Percentiles rank a stretch among this genome's conserved stretches.
These are phyloP conservation scores for Phytoseiulus persimilis DNA, from an alignment of 2,888 invertebrate species.

Conservation along the genomic window DNA sequence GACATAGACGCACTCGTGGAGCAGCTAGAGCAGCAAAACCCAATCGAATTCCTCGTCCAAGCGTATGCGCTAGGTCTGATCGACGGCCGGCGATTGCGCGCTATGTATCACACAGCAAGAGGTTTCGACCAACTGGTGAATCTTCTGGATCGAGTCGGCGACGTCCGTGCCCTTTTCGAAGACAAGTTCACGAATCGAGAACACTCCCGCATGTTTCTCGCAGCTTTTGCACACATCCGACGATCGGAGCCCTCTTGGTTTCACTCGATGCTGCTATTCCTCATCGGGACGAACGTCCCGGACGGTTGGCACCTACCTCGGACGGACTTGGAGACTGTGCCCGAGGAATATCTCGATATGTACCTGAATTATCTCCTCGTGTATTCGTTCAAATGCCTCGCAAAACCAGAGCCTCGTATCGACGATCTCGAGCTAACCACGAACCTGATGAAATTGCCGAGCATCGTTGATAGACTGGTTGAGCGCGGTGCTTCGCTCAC, in stretches of 20 bases:
- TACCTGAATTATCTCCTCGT: background rate
- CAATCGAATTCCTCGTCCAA: background rate
- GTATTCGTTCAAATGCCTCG: background rate
- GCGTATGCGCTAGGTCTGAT: background rate
- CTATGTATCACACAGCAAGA: background rate
- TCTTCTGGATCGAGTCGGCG: background rate
- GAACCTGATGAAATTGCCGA: background rate
- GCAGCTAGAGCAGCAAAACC: background rate
- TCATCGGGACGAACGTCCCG: background rate
- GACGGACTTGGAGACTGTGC: background rate
- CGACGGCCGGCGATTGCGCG: background rate
- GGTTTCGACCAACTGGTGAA: background rate
- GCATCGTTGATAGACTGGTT: background rate
- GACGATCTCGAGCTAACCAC: background rate
- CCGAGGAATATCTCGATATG: background rate
- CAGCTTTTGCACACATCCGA: background rate
- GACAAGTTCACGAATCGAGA: background rate
- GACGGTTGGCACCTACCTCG: background rate
- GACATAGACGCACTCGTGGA: background rate
- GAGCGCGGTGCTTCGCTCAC: background rate
- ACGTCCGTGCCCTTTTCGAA: background rate
- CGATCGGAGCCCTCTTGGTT: background rate
- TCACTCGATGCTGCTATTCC: background rate
- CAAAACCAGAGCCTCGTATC: background rate
- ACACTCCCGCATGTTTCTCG: background rate